Evolutionary conservation across 2,888 invertebrate genomes (phyloP).

Genomic region (Malacosoma neustria): DNA sequence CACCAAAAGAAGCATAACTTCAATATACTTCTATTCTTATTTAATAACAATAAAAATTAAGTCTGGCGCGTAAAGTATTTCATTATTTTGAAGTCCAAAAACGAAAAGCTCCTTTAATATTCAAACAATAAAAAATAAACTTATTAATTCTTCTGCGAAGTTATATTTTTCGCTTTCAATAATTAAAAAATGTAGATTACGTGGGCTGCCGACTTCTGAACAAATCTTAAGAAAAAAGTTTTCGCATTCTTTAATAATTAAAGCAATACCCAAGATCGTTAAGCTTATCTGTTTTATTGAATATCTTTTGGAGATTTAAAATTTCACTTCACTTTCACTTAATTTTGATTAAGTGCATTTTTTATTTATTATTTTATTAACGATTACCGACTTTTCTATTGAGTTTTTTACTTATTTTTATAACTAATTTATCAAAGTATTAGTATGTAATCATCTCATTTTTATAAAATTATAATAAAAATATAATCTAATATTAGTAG

Average conservation of each 20-base stretch:
- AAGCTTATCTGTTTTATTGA: constrained; percentile 8
- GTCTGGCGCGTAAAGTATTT: too few relatives aligned
- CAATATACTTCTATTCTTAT: too few relatives aligned
- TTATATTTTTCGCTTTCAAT: neutral
- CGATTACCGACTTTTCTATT: too few relatives aligned
- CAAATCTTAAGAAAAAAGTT: neutral
- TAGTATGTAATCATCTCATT: neutral
- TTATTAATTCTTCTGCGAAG: neutral
- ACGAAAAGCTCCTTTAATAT: neutral
- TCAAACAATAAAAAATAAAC: neutral
- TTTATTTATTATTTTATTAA: neutral
- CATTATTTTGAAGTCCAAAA: neutral
- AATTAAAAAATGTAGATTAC: neutral
- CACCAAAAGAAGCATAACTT: too few relatives aligned
- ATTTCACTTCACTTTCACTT: too few relatives aligned
- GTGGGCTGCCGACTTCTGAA: neutral
- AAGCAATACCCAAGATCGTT: neutral
- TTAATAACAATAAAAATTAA: too few relatives aligned
- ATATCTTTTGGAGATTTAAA: constrained; percentile 24
- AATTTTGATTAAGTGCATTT: constrained; percentile 1
- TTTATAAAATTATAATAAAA: neutral
- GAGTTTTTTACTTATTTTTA: too few relatives aligned
- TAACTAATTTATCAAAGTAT: neutral
- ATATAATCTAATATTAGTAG: too few relatives aligned
- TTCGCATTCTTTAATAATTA: neutral